phyloP scores from a whole-genome alignment of 2,797 vertebrate species.

The Cirrhinus mrigala region DNA sequence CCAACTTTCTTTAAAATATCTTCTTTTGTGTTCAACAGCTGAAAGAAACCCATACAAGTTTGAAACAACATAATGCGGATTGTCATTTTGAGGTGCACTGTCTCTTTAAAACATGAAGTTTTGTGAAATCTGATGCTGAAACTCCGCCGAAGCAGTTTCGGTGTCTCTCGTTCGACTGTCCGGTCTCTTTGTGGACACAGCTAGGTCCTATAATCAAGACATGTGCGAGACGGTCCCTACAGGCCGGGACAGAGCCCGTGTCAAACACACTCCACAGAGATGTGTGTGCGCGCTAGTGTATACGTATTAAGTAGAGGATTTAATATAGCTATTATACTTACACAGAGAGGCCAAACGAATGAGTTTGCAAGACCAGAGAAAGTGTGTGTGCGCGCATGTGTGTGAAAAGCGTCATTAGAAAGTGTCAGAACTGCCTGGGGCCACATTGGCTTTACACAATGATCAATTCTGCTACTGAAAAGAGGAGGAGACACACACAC shows the following conservation, averaged over 20 bases:
- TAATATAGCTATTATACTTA: slow-evolving; percentile 32
- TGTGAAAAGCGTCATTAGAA: slow-evolving; percentile 80
- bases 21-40: neutral
- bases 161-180: neutral
- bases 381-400: slow-evolving; percentile 65
- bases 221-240: slow-evolving; percentile 40
- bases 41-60: neutral
- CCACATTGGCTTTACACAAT: slow-evolving; percentile 80
- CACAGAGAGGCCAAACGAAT: slow-evolving; percentile 35
- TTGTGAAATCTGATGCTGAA: neutral
- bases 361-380: slow-evolving; percentile 42
- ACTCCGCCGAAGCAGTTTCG: neutral
- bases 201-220: slow-evolving; percentile 18
- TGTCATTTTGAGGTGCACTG: neutral
- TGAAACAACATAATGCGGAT: neutral
- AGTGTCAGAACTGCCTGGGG: slow-evolving; percentile 86
- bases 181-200: neutral
- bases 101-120: neutral
- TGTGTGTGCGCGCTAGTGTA: slow-evolving; percentile 47
- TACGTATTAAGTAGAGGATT: slow-evolving; percentile 52
- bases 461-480: slow-evolving; percentile 80
- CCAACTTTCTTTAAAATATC: neutral
- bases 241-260: slow-evolving; percentile 11
- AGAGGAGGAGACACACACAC: slow-evolving; percentile 59
- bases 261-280: slow-evolving; percentile 22